phyloP scores from a whole-genome alignment of 2,113 vertebrate species.

The Noturus placidus region DNA sequence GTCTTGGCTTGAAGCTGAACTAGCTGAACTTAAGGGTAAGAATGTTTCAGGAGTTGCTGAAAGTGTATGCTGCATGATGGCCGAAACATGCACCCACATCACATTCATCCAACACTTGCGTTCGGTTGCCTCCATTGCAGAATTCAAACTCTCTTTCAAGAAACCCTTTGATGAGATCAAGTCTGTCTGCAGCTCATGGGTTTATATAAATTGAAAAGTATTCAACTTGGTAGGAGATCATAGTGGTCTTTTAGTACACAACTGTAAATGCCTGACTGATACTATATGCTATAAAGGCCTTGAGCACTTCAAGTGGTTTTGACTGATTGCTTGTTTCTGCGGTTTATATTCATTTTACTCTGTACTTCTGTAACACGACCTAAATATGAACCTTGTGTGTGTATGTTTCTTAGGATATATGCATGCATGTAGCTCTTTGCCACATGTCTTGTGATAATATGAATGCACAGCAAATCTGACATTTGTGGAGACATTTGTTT shows the following conservation, averaged over 20 bases:
- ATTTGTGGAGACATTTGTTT: not conserved
- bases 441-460: not conserved
- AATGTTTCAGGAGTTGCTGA: conserved; percentile 11
- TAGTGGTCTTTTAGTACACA: not conserved
- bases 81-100: conserved; percentile 9
- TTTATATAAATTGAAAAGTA: conserved; percentile 20
- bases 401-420: conserved; percentile 15
- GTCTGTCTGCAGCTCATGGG: conserved; percentile 19
- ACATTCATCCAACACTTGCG: not conserved
- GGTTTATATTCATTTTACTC: conserved; percentile 14
- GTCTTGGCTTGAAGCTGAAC: not conserved
- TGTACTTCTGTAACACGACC: not conserved
- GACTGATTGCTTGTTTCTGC: not conserved
- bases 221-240: not conserved
- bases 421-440: not conserved
- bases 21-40: not conserved
- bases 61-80: not conserved
- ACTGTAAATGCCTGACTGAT: conserved; percentile 8
- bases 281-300: not conserved
- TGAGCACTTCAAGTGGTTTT: conserved; percentile 28
- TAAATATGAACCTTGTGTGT: conserved; percentile 26
- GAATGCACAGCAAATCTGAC: not conserved
- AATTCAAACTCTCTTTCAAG: conserved; percentile 3
- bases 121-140: not conserved
- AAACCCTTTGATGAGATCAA: conserved; percentile 15